Conservation (phyloP, 2,888 invertebrate species). For the Plutella xylostella region DNA sequence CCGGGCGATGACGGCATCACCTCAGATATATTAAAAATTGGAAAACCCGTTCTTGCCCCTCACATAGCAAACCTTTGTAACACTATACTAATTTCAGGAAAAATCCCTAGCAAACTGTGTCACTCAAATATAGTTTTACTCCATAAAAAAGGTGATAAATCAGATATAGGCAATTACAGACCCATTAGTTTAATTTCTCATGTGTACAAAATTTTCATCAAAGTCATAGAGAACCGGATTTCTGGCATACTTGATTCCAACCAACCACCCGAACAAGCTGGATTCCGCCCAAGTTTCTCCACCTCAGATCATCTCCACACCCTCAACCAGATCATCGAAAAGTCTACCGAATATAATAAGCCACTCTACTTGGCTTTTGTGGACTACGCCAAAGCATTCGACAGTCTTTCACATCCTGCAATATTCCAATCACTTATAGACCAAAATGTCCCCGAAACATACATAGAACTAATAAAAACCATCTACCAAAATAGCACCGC, state of each 20-base stretch:
- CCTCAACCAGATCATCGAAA: background rate
- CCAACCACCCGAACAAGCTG: background rate
- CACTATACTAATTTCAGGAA: background rate
- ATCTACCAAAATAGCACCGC: conserved; percentile 9
- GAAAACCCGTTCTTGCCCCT: background rate
- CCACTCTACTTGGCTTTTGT: conserved; percentile 9
- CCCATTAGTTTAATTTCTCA: background rate
- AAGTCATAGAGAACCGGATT: background rate
- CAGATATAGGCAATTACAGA: background rate
- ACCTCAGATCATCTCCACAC: background rate
- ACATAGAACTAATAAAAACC: conserved; percentile 11
- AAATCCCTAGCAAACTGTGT: background rate
- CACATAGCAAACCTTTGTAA: background rate
- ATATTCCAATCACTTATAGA: conserved; percentile 16
- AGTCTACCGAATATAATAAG: background rate
- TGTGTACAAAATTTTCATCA: background rate
- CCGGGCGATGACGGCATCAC: background rate
- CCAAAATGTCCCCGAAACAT: conserved; percentile 9
- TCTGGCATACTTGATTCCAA: background rate
- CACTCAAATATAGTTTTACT: background rate
- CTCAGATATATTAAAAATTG: background rate
- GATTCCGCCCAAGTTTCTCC: background rate
- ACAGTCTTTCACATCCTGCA: conserved; percentile 13
- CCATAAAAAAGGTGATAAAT: background rate
- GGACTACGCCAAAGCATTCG: conserved; percentile 16